Evolutionary conservation across 2,888 invertebrate species (phyloP).

Genomic region (Proisotoma minuta): DNA sequence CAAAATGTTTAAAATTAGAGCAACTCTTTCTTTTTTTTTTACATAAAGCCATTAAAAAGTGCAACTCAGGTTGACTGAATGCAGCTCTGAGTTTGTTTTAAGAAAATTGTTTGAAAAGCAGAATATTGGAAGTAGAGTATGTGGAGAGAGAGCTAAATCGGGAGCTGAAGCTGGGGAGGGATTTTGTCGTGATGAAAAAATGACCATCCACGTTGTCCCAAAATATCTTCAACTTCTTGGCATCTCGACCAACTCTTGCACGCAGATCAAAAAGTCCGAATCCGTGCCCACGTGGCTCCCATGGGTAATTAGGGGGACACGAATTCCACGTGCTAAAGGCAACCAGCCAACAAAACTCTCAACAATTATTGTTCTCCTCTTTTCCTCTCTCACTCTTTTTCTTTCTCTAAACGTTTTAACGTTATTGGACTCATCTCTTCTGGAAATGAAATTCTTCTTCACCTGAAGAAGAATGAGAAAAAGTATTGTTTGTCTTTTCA

Average conservation of each 20-base stretch:
- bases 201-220: constrained; percentile 2
- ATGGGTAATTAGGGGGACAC: constrained; percentile 4
- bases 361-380: neutral
- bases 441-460: neutral
- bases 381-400: constrained; percentile 1
- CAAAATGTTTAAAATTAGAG: too few species aligned
- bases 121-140: too few species aligned
- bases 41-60: too few species aligned
- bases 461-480: neutral
- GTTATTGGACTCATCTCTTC: neutral
- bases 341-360: neutral
- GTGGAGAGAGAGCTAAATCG: neutral
- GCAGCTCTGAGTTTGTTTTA: too few species aligned
- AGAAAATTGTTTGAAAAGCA: too few species aligned
- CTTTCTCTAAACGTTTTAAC: neutral
- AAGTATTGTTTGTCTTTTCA: too few species aligned
- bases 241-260: neutral
- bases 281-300: constrained; percentile 5
- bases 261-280: constrained; percentile 10
- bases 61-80: too few species aligned
- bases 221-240: neutral
- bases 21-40: too few species aligned
- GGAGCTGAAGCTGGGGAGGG: constrained; percentile 5
- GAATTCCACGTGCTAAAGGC: neutral
- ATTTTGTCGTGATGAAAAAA: constrained; percentile 4